Base-by-base conservation (phyloP, 2,888 invertebrate species). In the Fragum sueziense region DNA sequence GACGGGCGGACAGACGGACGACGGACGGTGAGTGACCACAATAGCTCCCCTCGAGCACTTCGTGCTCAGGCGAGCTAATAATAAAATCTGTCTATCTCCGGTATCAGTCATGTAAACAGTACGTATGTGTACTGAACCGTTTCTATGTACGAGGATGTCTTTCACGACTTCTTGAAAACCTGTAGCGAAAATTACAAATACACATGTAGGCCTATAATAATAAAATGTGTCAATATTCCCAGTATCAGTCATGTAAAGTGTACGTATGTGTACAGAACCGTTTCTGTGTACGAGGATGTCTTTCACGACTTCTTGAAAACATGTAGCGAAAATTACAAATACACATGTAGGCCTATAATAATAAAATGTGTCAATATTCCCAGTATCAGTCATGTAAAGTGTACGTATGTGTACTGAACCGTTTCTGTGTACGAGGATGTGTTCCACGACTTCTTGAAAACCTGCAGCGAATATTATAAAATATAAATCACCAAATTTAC, bases 271-370 rank as follows among this genome's bases (percentile, higher is more conserved):
- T 25, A 84, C 81, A 4, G 73, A 54, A 2, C 79, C 74, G 68
- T 84, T 84, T 68, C 81, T 68, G 27, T 81, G 75, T 2, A 79
- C 79, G 0, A 77, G 79, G 6, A 84, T 52, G 34, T 84, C 78
- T 31, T 69, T 74, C 9, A 77, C 70, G 2, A 77, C 73, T 25
- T 79, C 79, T 27, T 70, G 59, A 59, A 84, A 79, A n/a, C 84
- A 81, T 84, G 69, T 20, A n/a, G n/a, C n/a, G n/a, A n/a, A n/a
- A n/a, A n/a, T n/a, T n/a, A n/a, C n/a, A n/a, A n/a, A n/a, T n/a
- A n/a, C n/a, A n/a, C n/a, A n/a, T n/a, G n/a, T n/a, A n/a, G n/a
- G n/a, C n/a, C n/a, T n/a, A n/a, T n/a, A n/a, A n/a, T n/a, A n/a
- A n/a, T n/a, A n/a, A n/a, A n/a, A 52, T 33, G 71, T 67, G 31